phyloP scores from a whole-genome alignment of 2,113 vertebrate genomes.

The Martes martes region DNA sequence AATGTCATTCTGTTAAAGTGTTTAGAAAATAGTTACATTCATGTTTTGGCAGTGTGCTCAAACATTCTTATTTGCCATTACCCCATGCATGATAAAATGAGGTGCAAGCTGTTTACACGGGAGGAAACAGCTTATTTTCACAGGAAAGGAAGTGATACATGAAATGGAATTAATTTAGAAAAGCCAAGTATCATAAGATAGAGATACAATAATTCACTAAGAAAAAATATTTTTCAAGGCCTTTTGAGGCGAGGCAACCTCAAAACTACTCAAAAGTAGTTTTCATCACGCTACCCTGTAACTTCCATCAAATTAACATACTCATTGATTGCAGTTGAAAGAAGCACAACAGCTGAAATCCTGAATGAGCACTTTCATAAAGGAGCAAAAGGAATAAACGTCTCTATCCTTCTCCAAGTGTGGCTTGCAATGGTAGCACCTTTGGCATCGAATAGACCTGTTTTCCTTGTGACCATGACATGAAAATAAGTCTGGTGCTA shows the following conservation, averaged over 20 bases:
- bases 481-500: neutral
- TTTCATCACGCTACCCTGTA: neutral
- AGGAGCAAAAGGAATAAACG: neutral
- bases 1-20: conserved; percentile 62
- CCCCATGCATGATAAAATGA: conserved; percentile 48
- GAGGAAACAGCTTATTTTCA: conserved; percentile 53
- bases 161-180: conserved; percentile 15
- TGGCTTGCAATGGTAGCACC: neutral
- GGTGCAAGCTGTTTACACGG: conserved; percentile 32
- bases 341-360: neutral
- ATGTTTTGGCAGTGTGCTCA: conserved; percentile 56
- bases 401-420: neutral
- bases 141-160: conserved; percentile 37
- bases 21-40: conserved; percentile 75
- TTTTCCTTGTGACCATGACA: neutral
- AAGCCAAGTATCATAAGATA: neutral
- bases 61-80: conserved; percentile 28
- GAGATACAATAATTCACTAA: conserved; percentile 58
- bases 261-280: neutral
- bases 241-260: neutral
- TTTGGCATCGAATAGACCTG: neutral
- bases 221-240: conserved; percentile 58
- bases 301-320: neutral
- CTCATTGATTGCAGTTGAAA: neutral
- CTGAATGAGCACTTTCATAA: neutral